Evolutionary conservation across 2,888 invertebrate genomes (phyloP).

Genomic region (Drosophila quinaria): DNA sequence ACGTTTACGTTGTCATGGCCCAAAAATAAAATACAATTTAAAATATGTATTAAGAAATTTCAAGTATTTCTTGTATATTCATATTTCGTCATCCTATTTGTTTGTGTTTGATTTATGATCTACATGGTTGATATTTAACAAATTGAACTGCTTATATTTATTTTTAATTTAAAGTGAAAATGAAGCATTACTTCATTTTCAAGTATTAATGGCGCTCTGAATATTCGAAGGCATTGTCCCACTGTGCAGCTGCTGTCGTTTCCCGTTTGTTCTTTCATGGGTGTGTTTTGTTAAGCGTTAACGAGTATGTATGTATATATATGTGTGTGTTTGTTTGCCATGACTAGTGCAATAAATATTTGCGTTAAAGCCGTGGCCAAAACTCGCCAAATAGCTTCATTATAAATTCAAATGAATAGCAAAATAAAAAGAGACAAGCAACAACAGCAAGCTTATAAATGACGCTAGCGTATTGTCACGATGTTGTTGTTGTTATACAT

Average conservation of each 20-base stretch:
- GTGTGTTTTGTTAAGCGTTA: slow-evolving; percentile 31
- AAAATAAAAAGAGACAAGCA: slow-evolving; percentile 47
- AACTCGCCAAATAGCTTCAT: slow-evolving; percentile 74
- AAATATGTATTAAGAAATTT: slow-evolving; percentile 9
- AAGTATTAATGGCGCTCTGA: too few species aligned
- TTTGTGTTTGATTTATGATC: not conserved
- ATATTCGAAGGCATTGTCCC: slow-evolving; percentile 27
- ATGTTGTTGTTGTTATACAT: slow-evolving; percentile 21
- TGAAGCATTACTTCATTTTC: not conserved
- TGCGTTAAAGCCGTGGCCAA: slow-evolving; percentile 67
- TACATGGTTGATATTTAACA: not conserved
- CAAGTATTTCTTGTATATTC: slow-evolving; percentile 4
- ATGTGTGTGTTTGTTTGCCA: slow-evolving; percentile 50
- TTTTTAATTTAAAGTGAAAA: not conserved
- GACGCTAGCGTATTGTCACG: slow-evolving; percentile 57
- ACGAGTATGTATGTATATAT: slow-evolving; percentile 11
- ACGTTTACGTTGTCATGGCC: slow-evolving; percentile 12
- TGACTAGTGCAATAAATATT: slow-evolving; percentile 79
- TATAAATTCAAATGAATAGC: slow-evolving; percentile 69
- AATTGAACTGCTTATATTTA: not conserved
- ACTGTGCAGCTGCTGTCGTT: slow-evolving; percentile 58
- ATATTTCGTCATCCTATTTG: slow-evolving; percentile 14
- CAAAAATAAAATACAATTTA: slow-evolving; percentile 6
- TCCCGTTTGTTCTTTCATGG: slow-evolving; percentile 47
- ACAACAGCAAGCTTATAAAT: slow-evolving; percentile 39